Evolutionary conservation across 1,140 invertebrate species (phyloP).

Genomic region (Drosophila bipectinata): DNA sequence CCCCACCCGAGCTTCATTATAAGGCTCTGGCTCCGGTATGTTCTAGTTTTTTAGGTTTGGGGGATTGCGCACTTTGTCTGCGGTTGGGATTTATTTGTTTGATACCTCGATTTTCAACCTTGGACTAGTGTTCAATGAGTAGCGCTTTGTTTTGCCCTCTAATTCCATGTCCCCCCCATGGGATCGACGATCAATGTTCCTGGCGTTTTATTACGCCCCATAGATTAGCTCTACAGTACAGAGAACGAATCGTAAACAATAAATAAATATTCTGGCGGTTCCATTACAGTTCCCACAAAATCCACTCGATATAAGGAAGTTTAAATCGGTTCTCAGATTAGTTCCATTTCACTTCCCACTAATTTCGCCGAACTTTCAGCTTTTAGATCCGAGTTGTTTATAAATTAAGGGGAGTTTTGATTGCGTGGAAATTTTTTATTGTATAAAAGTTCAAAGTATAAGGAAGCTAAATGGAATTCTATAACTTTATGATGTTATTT

Average conservation of each 20-base stretch:
- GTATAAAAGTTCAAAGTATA: not conserved
- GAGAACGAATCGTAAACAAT: slow-evolving; percentile 1
- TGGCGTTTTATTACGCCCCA: slow-evolving; percentile 10
- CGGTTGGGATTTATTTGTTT: slow-evolving; percentile 31
- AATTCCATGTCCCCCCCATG: slow-evolving; percentile 6
- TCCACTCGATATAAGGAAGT: slow-evolving; percentile 10
- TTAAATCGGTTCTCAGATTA: slow-evolving; percentile 1
- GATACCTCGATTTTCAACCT: slow-evolving; percentile 26
- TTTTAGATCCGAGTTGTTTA: slow-evolving; percentile 2
- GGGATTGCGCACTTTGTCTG: slow-evolving; percentile 35
- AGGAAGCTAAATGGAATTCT: not conserved
- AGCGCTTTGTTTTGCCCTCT: slow-evolving; percentile 16
- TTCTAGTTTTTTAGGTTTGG: slow-evolving; percentile 34
- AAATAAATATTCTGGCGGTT: slow-evolving; percentile 1
- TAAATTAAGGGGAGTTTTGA: not conserved
- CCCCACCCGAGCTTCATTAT: not conserved
- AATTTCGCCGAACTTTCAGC: slow-evolving; percentile 1
- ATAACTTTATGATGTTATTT: not conserved
- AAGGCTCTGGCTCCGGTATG: slow-evolving; percentile 1
- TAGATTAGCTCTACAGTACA: not conserved
- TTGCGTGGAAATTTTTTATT: not conserved
- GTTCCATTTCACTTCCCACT: slow-evolving; percentile 8
- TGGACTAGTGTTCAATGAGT: slow-evolving; percentile 38
- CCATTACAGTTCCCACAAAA: slow-evolving; percentile 13
- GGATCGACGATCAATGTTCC: slow-evolving; percentile 12